Conservation (phyloP, 2,888 invertebrate genomes). For the Mesorhabditis belari region DNA sequence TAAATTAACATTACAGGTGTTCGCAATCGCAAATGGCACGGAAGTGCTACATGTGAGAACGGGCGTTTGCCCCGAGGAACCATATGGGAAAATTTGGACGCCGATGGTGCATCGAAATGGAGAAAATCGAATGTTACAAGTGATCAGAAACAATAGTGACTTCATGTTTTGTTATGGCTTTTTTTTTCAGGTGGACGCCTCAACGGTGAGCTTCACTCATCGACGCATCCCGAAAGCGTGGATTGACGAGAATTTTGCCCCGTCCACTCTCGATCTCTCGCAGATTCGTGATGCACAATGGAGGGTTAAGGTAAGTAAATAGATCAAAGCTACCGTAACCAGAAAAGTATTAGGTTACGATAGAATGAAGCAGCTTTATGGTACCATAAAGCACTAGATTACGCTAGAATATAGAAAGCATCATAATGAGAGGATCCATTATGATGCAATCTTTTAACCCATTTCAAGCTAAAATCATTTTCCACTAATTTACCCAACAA, state of each 20-base stretch:
- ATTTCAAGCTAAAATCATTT: no score
- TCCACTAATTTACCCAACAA: neutral
- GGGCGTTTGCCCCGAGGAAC: conserved; percentile 13
- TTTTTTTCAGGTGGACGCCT: conserved; percentile 9
- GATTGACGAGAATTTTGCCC: conserved; percentile 2
- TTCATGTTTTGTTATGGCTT: neutral
- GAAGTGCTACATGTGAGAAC: conserved; percentile 11
- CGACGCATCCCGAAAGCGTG: conserved; percentile 4
- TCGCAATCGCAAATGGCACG: conserved; percentile 6
- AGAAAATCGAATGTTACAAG: neutral
- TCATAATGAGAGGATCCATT: no score
- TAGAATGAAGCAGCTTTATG: no score
- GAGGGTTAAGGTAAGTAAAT: conserved; percentile 10
- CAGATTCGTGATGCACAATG: conserved; percentile 17
- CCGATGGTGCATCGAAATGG: conserved; percentile 11
- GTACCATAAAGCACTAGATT: no score
- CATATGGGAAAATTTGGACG: conserved; percentile 15
- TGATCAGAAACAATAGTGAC: neutral
- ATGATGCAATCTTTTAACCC: no score
- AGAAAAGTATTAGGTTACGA: no score
- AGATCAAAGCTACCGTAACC: neutral
- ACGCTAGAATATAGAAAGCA: no score
- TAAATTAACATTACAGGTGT: conserved; percentile 9
- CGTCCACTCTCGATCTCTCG: conserved; percentile 5
- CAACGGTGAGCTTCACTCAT: conserved; percentile 5